A percentile compares a stretch with the other conserved stretches of the same genome.
Conservation (phyloP, 2,888 invertebrate species). For the Caenorhabditis afra region DNA sequence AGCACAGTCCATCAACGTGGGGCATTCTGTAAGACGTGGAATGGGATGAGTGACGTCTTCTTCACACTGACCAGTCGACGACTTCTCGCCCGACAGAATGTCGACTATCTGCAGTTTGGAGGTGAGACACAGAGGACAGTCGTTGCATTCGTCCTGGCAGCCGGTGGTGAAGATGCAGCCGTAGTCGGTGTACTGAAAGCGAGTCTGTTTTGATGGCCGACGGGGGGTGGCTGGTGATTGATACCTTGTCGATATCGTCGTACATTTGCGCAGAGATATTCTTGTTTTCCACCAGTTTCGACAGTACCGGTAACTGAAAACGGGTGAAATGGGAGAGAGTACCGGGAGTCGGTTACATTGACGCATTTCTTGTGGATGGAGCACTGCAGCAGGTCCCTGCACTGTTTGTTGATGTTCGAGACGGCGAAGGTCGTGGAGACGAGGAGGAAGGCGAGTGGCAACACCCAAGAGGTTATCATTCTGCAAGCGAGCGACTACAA, state of each 20-base stretch:
- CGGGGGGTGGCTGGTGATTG: conserved; percentile 27
- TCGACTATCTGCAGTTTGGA: conserved; percentile 76
- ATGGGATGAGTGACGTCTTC: neutral
- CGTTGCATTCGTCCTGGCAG: conserved; percentile 76
- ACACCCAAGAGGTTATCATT: conserved; percentile 46
- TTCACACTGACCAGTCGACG: conserved; percentile 59
- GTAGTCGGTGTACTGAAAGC: conserved; percentile 74
- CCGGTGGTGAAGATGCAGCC: conserved; percentile 78
- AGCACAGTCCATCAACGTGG: conserved; percentile 74
- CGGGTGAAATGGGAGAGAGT: neutral
- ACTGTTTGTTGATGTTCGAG: conserved; percentile 69
- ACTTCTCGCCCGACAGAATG: conserved; percentile 72
- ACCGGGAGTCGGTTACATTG: conserved; percentile 59
- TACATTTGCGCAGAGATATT: conserved; percentile 72
- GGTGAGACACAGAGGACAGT: conserved; percentile 74
- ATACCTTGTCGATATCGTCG: conserved; percentile 75
- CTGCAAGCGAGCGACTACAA: conserved; percentile 3
- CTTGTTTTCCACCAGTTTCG: conserved; percentile 67
- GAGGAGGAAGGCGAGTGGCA: conserved; percentile 14
- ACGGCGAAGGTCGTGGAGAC: conserved; percentile 4
- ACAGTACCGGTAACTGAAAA: conserved; percentile 64
- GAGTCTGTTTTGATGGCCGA: conserved; percentile 22
- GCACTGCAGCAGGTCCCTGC: conserved; percentile 71
- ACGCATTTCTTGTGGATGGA: conserved; percentile 73
- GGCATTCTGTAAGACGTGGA: conserved; percentile 65